Percentiles rank a stretch among this genome's conserved stretches.
These are phyloP conservation scores for Palythoa caribaeorum DNA, from an alignment of 92 coral and sea anemone genomes.

Conservation along the genomic window DNA sequence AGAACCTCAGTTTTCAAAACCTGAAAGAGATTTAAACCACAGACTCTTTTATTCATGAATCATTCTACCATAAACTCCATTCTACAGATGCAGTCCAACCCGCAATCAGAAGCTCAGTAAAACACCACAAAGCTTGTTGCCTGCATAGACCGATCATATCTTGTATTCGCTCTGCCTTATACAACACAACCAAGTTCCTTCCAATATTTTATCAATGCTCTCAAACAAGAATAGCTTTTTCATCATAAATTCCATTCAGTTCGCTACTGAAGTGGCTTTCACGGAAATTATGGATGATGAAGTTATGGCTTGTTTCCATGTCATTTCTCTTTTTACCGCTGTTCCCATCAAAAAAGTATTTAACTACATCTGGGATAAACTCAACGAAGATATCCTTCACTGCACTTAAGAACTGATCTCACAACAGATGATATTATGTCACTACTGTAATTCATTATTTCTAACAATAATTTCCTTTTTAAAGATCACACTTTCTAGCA, in stretches of 20 bases:
- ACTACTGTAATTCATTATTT: not conserved
- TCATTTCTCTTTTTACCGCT: constrained; percentile 53
- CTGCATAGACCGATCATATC: constrained; percentile 62
- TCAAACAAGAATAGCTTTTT: constrained; percentile 35
- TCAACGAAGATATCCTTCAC: not conserved
- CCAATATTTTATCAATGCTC: constrained; percentile 46
- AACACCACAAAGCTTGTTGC: not conserved
- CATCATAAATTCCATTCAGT: constrained; percentile 49
- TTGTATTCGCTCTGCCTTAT: constrained; percentile 48
- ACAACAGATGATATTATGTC: not conserved
- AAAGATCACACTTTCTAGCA: constrained; percentile 27
- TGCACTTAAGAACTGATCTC: not conserved
- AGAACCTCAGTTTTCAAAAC: constrained; percentile 38
- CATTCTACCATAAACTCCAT: constrained; percentile 55
- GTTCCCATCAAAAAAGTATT: constrained; percentile 55
- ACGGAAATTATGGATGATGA: constrained; percentile 42
- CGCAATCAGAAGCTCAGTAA: constrained; percentile 55
- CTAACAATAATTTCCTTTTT: constrained; percentile 24
- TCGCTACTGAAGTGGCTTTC: constrained; percentile 38
- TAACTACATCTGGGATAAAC: constrained; percentile 31
- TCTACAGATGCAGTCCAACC: constrained; percentile 54
- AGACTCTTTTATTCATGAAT: constrained; percentile 46
- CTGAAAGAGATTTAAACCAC: constrained; percentile 52
- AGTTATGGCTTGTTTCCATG: constrained; percentile 63
- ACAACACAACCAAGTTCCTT: constrained; percentile 53